Percentiles rank a stretch among this genome's conserved stretches.
phyloP scores from a whole-genome alignment of 2,888 invertebrate species.

The Automeris io region DNA sequence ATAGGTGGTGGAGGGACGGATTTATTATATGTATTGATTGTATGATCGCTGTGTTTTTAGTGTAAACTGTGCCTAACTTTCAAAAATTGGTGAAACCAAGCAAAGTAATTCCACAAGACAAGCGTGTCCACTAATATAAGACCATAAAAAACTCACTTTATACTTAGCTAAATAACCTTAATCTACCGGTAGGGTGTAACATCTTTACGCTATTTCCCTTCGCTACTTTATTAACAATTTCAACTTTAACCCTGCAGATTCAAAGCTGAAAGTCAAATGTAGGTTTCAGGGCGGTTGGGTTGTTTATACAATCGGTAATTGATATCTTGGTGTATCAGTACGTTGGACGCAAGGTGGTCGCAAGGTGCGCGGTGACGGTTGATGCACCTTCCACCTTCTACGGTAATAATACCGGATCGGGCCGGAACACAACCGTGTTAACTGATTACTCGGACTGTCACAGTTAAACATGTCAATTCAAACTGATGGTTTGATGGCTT shows the following conservation, averaged over 20 bases:
- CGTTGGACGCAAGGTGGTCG: constrained; percentile 67
- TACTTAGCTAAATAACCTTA: constrained; percentile 65
- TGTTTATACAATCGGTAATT: constrained; percentile 31
- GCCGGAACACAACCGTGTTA: constrained; percentile 54
- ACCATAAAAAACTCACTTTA: constrained; percentile 54
- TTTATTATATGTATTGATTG: too few species aligned
- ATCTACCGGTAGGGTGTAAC: constrained; percentile 62
- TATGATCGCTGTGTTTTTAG: too few species aligned
- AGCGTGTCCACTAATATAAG: constrained; percentile 68
- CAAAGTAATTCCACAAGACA: constrained; percentile 63
- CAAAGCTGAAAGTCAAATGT: constrained; percentile 12
- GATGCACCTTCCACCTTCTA: constrained; percentile 43
- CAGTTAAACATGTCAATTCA: constrained; percentile 8
- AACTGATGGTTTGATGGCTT: neutral
- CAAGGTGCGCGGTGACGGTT: constrained; percentile 71
- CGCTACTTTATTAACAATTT: constrained; percentile 3
- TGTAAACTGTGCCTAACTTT: constrained; percentile 3
- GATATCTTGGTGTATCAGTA: constrained; percentile 65
- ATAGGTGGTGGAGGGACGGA: too few species aligned
- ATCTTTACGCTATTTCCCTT: constrained; percentile 48
- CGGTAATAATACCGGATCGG: constrained; percentile 38
- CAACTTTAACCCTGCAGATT: fast-evolving
- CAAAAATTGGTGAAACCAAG: constrained; percentile 9
- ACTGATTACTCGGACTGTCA: constrained; percentile 42
- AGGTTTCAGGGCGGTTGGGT: constrained; percentile 12